Conservation (phyloP, 2,113 vertebrate genomes). For the Sceloporus tristichus region DNA sequence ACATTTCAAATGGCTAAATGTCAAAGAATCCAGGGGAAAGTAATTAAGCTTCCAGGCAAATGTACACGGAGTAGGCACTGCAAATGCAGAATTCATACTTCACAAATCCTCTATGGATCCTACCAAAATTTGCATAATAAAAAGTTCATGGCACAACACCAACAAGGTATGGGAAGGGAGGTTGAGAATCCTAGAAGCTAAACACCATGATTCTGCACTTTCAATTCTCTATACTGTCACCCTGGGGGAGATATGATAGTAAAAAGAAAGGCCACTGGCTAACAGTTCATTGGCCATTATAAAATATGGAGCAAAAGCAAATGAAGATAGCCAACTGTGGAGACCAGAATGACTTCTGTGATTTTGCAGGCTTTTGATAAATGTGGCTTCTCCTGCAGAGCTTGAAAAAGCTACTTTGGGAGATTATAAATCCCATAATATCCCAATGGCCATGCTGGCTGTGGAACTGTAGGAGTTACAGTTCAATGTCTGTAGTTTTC, state of each 20-base stretch:
- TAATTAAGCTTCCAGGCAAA: not conserved
- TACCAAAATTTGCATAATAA: not conserved
- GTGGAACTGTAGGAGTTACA: too few relatives aligned
- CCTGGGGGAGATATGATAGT: not conserved
- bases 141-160: not conserved
- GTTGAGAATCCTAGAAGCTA: not conserved
- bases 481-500: too few relatives aligned
- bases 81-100: not conserved
- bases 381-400: too few relatives aligned
- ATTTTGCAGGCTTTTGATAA: not conserved
- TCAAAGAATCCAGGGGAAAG: conserved; percentile 3
- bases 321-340: not conserved
- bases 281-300: not conserved
- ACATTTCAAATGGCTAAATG: not conserved
- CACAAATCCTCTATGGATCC: not conserved
- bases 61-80: not conserved
- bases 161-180: not conserved
- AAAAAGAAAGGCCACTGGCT: not conserved
- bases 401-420: too few relatives aligned
- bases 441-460: too few relatives aligned
- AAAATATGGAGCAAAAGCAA: not conserved
- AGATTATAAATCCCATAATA: too few relatives aligned
- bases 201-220: too few relatives aligned
- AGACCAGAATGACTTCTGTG: not conserved
- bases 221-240: not conserved